phyloP scores from a whole-genome alignment of 2,113 vertebrate species.

The Prinia subflava region DNA sequence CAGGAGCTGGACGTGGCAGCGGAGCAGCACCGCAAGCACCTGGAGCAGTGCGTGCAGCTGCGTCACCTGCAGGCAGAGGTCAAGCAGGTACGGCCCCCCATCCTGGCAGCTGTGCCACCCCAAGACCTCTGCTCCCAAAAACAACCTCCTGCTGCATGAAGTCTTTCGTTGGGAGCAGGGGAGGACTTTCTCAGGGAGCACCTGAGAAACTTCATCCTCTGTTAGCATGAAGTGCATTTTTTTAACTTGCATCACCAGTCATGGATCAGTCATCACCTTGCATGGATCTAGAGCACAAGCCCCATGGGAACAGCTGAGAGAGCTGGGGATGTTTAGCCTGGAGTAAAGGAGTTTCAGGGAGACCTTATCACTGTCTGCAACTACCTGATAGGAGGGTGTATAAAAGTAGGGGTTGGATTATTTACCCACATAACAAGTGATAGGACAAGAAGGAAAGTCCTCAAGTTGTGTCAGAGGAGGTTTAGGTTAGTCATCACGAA shows the following conservation, averaged over 20 bases:
- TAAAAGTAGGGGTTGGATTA: neutral
- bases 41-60: constrained; percentile 97
- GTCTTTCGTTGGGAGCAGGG: rapidly evolving
- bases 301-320: neutral
- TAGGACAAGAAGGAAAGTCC: neutral
- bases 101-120: rapidly evolving
- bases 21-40: constrained; percentile 92
- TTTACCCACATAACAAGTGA: neutral
- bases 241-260: rapidly evolving
- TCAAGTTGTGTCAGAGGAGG: too few species aligned
- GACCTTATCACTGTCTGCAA: too few species aligned
- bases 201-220: neutral
- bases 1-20: constrained; percentile 92
- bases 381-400: neutral
- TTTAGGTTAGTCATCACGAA: too few species aligned
- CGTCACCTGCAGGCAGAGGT: constrained; percentile 97
- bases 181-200: rapidly evolving
- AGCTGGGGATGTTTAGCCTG: neutral
- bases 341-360: neutral
- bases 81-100: constrained; percentile 82
- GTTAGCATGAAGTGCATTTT: rapidly evolving
- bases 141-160: rapidly evolving
- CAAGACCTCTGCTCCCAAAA: neutral
- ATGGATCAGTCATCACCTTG: too few species aligned
- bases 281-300: neutral